Evolutionary conservation across 2,888 invertebrate species (phyloP).

Genomic region (Ditylenchus weischeri): DNA sequence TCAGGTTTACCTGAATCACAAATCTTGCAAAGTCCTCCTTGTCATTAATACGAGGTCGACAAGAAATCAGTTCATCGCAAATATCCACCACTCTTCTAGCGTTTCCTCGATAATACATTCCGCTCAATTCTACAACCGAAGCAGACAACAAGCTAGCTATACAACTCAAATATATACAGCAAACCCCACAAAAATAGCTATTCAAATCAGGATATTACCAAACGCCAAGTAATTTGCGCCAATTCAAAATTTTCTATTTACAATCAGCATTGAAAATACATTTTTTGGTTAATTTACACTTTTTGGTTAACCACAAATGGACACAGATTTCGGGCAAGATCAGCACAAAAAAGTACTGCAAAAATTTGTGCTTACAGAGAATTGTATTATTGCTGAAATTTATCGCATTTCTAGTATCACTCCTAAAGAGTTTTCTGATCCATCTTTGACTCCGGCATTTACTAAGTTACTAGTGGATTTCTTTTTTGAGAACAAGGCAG

Average conservation of each 20-base stretch:
- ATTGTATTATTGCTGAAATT: constrained; percentile 44
- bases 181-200: not conserved
- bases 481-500: constrained; percentile 38
- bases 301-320: not conserved
- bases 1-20: not conserved
- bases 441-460: constrained; percentile 28
- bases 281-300: too few species aligned
- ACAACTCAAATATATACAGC: not conserved
- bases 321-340: constrained; percentile 13
- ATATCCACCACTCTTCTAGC: constrained; percentile 6
- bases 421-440: constrained; percentile 54
- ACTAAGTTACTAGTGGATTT: constrained; percentile 33
- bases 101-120: not conserved
- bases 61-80: constrained; percentile 8
- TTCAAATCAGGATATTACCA: not conserved
- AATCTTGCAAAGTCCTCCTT: constrained; percentile 12
- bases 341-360: constrained; percentile 26
- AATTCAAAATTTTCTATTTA: constrained; percentile 1
- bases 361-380: constrained; percentile 28
- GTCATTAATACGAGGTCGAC: constrained; percentile 7
- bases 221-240: not conserved
- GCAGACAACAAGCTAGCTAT: not conserved
- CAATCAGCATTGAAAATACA: not conserved
- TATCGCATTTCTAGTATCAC: constrained; percentile 39
- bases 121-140: not conserved